Conservation (phyloP, 2,888 invertebrate species). For the Ceratothoa steindachneri region DNA sequence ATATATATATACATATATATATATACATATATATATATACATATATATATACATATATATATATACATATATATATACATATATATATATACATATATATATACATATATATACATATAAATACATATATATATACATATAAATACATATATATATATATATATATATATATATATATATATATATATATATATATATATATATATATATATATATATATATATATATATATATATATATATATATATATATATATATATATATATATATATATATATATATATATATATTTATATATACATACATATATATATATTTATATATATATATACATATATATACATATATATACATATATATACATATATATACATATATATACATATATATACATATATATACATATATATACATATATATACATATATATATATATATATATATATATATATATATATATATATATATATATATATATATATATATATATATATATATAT, state of each 20-base stretch:
- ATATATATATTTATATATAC: background rate
- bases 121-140: no score
- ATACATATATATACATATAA: no score
- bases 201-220: constrained; percentile 15
- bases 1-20: no score
- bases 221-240: constrained; percentile 3
- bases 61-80: no score
- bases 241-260: background rate
- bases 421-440: constrained; percentile 15
- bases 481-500: constrained; percentile 16
- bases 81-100: no score
- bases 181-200: constrained; percentile 15
- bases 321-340: constrained; percentile 16
- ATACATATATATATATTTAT: constrained; percentile 10
- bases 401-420: constrained; percentile 10
- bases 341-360: constrained; percentile 10
- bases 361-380: constrained; percentile 13
- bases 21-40: no score
- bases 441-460: constrained; percentile 16
- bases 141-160: background rate
- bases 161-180: background rate
- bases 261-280: background rate
- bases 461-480: constrained; percentile 17
- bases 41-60: no score
- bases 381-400: constrained; percentile 17